These are phyloP conservation scores for Oreotrochilus melanogaster DNA, from an alignment of 2,113 vertebrate species.

Conservation along the genomic window DNA sequence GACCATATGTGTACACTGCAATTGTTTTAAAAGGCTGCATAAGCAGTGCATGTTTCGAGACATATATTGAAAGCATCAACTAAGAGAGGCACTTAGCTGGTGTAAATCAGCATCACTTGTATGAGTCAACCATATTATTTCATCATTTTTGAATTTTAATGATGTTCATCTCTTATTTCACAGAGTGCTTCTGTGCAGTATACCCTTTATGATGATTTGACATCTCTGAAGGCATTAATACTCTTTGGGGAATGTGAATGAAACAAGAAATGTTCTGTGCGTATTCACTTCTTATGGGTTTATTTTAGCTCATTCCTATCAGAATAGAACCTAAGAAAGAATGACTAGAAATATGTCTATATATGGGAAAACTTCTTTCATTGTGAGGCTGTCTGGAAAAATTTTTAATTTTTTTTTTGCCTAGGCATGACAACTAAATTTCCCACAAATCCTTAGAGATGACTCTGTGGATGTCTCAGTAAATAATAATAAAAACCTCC, in stretches of 20 bases:
- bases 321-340: background rate
- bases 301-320: constrained; percentile 1
- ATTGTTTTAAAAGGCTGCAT: background rate
- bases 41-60: background rate
- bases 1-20: background rate
- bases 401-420: constrained; percentile 14
- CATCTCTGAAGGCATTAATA: background rate
- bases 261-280: background rate
- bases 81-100: background rate
- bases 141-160: constrained; percentile 21
- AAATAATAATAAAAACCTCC: background rate
- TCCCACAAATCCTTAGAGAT: background rate
- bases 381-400: background rate
- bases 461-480: background rate
- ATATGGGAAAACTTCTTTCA: background rate
- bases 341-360: background rate
- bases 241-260: background rate
- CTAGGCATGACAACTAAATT: background rate
- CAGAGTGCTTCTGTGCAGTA: background rate
- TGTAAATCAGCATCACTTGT: background rate
- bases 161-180: background rate
- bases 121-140: background rate
- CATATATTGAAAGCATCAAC: rapidly evolving
- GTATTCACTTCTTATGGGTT: background rate
- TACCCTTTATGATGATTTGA: background rate